Evolutionary conservation across 2,113 vertebrate species (phyloP).

Genomic region (Hippolais icterina): DNA sequence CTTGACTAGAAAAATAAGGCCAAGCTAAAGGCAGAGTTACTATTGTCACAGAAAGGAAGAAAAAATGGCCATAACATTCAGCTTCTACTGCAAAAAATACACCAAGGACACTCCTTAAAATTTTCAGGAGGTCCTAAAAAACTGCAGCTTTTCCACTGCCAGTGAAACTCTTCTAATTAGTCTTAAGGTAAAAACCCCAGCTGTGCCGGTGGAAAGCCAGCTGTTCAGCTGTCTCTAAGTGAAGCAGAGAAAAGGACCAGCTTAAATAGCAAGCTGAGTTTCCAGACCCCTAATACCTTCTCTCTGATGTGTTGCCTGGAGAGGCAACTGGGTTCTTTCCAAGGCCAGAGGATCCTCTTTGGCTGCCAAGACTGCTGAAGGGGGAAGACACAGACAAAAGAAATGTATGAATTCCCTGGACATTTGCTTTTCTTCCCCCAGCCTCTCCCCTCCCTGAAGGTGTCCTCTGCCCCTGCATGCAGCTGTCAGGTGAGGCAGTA

Average conservation of each 20-base stretch:
- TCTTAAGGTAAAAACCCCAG: background rate
- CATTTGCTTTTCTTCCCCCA: background rate
- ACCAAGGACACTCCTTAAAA: background rate
- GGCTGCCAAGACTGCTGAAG: background rate
- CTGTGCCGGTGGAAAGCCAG: background rate
- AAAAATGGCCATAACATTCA: background rate
- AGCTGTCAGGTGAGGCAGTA: background rate
- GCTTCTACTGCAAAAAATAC: background rate
- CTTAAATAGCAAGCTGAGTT: background rate
- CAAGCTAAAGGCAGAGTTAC: background rate
- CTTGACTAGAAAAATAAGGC: background rate
- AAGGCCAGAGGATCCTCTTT: background rate
- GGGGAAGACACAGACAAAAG: background rate
- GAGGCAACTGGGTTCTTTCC: background rate
- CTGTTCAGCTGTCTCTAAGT: background rate
- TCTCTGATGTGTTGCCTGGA: background rate
- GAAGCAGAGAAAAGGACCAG: background rate
- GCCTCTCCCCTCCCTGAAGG: background rate
- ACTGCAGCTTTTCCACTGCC: background rate
- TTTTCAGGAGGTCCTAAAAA: slow-evolving; percentile 17
- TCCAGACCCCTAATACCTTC: background rate
- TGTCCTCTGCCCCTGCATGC: background rate
- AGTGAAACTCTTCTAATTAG: background rate
- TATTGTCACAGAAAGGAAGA: background rate
- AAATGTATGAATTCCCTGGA: background rate